Percentiles rank a stretch among this genome's conserved stretches.
Conservation (phyloP, 2,797 vertebrate species). For the Tamandua tetradactyla region DNA sequence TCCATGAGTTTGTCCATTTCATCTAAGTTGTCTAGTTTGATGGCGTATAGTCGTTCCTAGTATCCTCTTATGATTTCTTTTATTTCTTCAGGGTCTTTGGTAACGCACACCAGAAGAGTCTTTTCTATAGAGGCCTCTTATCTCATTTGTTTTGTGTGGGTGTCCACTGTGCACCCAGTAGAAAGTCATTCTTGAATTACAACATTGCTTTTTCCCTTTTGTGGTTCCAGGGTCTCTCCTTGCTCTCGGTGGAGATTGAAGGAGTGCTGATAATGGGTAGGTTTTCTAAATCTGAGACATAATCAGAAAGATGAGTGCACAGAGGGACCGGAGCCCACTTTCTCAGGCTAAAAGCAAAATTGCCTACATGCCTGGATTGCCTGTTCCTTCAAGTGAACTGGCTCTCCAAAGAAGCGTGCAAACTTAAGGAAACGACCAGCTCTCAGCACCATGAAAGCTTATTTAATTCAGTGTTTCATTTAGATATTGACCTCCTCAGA, state of each 20-base stretch:
- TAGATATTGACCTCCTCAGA: constrained; percentile 30
- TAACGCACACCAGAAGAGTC: too few species aligned
- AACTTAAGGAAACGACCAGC: background rate
- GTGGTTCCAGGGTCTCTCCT: background rate
- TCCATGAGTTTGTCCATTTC: too few species aligned
- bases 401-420: background rate
- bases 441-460: background rate
- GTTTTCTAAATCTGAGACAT: background rate
- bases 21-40: too few species aligned
- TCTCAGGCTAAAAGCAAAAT: background rate
- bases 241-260: background rate
- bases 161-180: background rate
- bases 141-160: background rate
- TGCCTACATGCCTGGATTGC: background rate
- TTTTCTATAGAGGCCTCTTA: background rate
- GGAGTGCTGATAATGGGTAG: background rate
- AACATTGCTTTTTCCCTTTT: background rate
- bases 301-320: background rate
- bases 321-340: background rate
- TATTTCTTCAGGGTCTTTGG: too few species aligned
- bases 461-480: constrained; percentile 17
- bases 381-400: constrained; percentile 1
- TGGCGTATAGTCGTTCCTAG: too few species aligned
- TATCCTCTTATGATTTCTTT: too few species aligned
- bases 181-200: background rate